phyloP scores from a whole-genome alignment of 2,113 vertebrate genomes.

The Saguinus midas region DNA sequence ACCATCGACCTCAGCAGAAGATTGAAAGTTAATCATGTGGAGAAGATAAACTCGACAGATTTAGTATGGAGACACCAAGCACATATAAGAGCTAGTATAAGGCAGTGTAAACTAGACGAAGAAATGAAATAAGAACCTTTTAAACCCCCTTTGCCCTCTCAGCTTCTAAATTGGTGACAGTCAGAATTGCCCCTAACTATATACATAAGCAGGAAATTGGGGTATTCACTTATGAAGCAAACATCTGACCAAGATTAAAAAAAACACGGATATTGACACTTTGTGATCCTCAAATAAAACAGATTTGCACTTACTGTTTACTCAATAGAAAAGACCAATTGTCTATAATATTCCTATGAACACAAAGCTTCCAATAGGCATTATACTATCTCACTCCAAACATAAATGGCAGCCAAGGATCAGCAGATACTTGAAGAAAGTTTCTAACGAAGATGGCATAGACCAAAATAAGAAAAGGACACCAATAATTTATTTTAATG shows the following conservation, averaged over 20 bases:
- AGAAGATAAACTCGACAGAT: neutral
- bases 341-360: neutral
- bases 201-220: neutral
- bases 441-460: neutral
- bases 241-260: neutral
- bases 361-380: neutral
- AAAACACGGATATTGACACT: neutral
- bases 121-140: neutral
- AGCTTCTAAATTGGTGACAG: neutral
- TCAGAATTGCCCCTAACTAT: neutral
- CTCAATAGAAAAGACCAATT: neutral
- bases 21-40: neutral
- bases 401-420: neutral
- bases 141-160: neutral
- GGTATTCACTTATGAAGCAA: neutral
- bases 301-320: neutral
- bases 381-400: neutral
- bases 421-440: neutral
- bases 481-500: neutral
- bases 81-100: neutral
- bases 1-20: neutral
- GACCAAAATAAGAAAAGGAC: neutral
- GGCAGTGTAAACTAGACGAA: neutral
- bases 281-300: neutral
- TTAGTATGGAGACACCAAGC: neutral